Evolutionary conservation across 2,797 vertebrate species (phyloP), one percentile per base, ranked within the genome.

Genomic region (Hemibagrus guttatus): DNA sequence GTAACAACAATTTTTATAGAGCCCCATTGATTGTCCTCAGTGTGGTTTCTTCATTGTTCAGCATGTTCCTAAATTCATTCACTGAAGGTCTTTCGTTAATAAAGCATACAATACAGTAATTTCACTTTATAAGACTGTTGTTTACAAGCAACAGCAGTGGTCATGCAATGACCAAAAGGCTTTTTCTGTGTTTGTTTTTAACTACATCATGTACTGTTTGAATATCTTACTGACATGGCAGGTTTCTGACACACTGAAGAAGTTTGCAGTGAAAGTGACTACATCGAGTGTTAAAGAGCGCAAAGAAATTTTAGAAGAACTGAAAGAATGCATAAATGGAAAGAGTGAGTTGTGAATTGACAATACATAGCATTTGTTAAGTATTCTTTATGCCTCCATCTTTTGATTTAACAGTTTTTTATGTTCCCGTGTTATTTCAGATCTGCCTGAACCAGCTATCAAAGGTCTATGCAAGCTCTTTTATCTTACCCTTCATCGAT

Each of bases 391-490:
- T 6, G 2, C 12, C 12, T 5, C 1, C 16, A 1, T 49, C n/a
- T n/a, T 31, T n/a, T 6, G 1, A 61, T 80, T 58, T 58, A 80
- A 39, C 5, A 79, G 54, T 79, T 79, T 79, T 79, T 12, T 84
- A 4, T 59, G 59, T 28, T 56, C 42, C 6, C 23, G 58, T 46
- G 26, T 39, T 87, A 1, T 14, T 89, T 83, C 91, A 99, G 98
- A 96, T 89, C 95, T 99, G 89, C 98, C 98, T 31, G 98, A 99
- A 91, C 96, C 95, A 58, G 97, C 96, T n/a, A 95, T 99, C 88
- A 99, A 97, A 94, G 98, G 97, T 80, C 95, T 99, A 49, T 99
- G 98, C 94, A 99, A 97, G 89, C 96, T 99, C 81, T 98, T 99
- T 95, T 99, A 97, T 93, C 94, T 99, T 88, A 99, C 98, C 17